These are phyloP conservation scores for Pseudeuparius sepicola DNA, from an alignment of 2,888 invertebrate genomes.

Conservation along the genomic window DNA sequence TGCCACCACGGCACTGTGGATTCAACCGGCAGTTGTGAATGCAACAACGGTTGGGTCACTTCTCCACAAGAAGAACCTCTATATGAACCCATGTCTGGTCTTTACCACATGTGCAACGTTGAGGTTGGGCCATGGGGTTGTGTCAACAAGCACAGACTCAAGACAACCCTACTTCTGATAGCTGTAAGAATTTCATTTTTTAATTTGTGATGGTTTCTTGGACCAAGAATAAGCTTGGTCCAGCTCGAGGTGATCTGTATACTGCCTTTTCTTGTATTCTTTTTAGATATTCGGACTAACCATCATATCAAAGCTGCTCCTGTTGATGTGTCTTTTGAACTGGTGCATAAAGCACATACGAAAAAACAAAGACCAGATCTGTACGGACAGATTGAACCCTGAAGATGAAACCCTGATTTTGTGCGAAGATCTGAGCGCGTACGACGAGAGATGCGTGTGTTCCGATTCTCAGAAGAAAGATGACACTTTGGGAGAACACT, in stretches of 20 bases:
- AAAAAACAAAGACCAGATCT: constrained; percentile 16
- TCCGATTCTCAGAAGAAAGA: no score
- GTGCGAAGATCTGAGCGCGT: no score
- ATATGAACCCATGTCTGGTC: constrained; percentile 34
- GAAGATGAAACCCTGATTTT: no score
- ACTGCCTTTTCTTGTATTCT: no score
- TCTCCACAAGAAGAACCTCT: constrained; percentile 31
- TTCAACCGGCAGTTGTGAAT: constrained; percentile 35
- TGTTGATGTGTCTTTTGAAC: constrained; percentile 30
- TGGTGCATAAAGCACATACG: constrained; percentile 29
- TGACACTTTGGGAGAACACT: no score
- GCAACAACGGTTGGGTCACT: constrained; percentile 38
- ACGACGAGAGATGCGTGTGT: no score
- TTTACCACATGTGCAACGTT: constrained; percentile 41
- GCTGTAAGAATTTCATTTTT: constrained; percentile 31
- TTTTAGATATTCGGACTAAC: constrained; percentile 28
- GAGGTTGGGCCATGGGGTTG: constrained; percentile 34
- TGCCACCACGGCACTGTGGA: constrained; percentile 37
- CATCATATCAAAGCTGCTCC: constrained; percentile 28
- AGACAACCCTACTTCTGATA: constrained; percentile 32
- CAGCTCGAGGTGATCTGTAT: no score
- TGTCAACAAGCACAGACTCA: constrained; percentile 30
- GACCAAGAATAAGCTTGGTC: no score
- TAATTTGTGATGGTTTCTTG: no score
- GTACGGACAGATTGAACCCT: constrained; percentile 18